Evolutionary conservation across 2,888 invertebrate genomes (phyloP), one percentile per base, ranked within the genome.

Genomic region (Epinotia bilunana): DNA sequence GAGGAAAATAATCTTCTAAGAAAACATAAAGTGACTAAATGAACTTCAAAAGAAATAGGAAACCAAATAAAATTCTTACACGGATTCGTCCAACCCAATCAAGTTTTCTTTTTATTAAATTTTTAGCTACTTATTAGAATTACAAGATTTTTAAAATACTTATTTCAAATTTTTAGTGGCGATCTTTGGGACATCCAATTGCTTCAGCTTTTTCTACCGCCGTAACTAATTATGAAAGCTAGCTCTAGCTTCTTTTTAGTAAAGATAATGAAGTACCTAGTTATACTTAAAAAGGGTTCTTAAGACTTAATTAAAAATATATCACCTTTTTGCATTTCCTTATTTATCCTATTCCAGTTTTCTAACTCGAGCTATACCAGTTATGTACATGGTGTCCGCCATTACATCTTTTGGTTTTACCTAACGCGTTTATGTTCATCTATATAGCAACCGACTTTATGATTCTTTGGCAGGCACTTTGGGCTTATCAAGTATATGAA

Each of bases 381-480:
- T 67, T 20, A 16, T n/a, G n/a, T n/a, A 53, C 53, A n/a, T 73
- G 65, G 46, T 39, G 20, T 61, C 43, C 33, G 18, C 43, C 12
- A 43, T 64, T 74, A 61, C 55, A 39, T 71, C 65, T 60, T 60
- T 74, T 57, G 67, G 57, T 67, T 75, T 75, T 18, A 72, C 57
- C 72, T 71, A 74, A 57, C n/a, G n/a, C 18, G 61, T 60, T 60
- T 49, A 39, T 49, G 33, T 62, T 61, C 60, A 49, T 49, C 43
- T 49, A 70, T 13, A 43, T 65, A 71, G 64, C 60, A 64, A 58
- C 57, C 20, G 63, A 61, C 63, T 49, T 43, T 60, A 61, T 60
- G 63, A 79, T 79, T 84, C 72, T 88, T 88, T 88, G 85, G 87
- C 87, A 92, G 91, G 92, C 92, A 83, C 83, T 80, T 82, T 79